phyloP scores from a whole-genome alignment of 1,140 invertebrate species.

The Drosophila cardini region DNA sequence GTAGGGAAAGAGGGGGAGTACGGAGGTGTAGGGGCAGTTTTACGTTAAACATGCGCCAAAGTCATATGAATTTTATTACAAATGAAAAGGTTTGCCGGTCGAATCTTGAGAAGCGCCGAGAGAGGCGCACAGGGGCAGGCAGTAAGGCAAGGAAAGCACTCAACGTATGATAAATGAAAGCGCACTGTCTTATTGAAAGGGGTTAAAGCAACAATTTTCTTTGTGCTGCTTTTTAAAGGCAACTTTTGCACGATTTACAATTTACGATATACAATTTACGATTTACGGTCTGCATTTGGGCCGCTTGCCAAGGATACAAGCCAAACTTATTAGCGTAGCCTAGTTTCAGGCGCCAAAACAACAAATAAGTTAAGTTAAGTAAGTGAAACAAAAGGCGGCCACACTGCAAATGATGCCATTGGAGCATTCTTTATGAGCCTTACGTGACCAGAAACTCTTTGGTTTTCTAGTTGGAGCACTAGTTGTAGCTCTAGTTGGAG shows the following conservation, averaged over 20 bases:
- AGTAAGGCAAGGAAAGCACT: conserved; percentile 24
- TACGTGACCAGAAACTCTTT: conserved; percentile 80
- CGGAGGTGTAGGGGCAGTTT: conserved; percentile 32
- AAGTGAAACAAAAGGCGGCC: conserved; percentile 54
- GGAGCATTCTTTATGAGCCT: conserved; percentile 70
- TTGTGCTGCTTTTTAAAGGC: conserved; percentile 34
- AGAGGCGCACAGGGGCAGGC: conserved; percentile 9
- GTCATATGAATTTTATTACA: conserved; percentile 82
- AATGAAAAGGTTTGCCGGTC: conserved; percentile 67
- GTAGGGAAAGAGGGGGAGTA: background rate
- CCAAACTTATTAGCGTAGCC: conserved; percentile 72
- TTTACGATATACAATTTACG: conserved; percentile 37
- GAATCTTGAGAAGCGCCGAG: conserved; percentile 23
- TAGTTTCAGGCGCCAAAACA: conserved; percentile 36
- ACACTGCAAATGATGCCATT: conserved; percentile 72
- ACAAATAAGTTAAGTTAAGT: background rate
- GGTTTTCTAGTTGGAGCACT: conserved; percentile 35
- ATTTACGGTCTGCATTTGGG: conserved; percentile 58
- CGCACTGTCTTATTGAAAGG: conserved; percentile 50
- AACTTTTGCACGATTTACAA: conserved; percentile 38
- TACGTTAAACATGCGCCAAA: conserved; percentile 77
- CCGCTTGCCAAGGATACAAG: conserved; percentile 54
- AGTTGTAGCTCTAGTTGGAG: background rate
- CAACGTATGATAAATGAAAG: conserved; percentile 61
- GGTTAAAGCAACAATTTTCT: conserved; percentile 52